Base-by-base conservation (phyloP, 2,888 invertebrate species). In the Pterostichus niger region DNA sequence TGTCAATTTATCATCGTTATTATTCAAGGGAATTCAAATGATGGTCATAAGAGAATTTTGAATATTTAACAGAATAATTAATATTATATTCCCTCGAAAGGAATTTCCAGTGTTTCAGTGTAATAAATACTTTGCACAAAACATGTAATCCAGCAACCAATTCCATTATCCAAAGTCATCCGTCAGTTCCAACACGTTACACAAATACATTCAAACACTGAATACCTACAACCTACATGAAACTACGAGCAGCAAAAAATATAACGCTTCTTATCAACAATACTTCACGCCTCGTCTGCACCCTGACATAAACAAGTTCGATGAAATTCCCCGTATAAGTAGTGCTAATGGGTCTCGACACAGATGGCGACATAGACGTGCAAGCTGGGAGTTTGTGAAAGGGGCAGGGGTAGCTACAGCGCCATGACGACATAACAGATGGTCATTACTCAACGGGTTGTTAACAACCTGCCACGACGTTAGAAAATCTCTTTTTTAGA, bases 361-460 rank as follows among this genome's bases (percentile, higher is more conserved):
- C 59, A 59, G 59, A 59, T 59, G 59, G 59, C 31, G 59, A 17
- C 59, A 31, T 5, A 31, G 24, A 24, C 59, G 40, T 40, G 40
- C 40, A 9, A 40, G 40, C 40, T 7, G 7, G 40, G 40, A 40
- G 40, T 40, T 40, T 40, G 40, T 40, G 40, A 6, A 40, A 40
- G 40, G 40, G 9, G 40, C 7, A 40, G 9, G 40, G 40, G 9
- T 40, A 40, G 40, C 40, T 7, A 40, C 40, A 40, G 40, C 9
- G 40, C 40, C 40, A 40, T 40, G 40, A 40, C 40, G 40, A 40
- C 9, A 40, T 40, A 75, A 33, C 75, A 52, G 75, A 75, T 52
- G 75, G 52, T 52, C 75, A 75, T 75, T 75, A 52, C 75, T 75
- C 75, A 75, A 75, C 75, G 75, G 33, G 75, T 75, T 75, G 75